phyloP scores from a whole-genome alignment of 2,888 invertebrate genomes.

The Chirona hameri region DNA sequence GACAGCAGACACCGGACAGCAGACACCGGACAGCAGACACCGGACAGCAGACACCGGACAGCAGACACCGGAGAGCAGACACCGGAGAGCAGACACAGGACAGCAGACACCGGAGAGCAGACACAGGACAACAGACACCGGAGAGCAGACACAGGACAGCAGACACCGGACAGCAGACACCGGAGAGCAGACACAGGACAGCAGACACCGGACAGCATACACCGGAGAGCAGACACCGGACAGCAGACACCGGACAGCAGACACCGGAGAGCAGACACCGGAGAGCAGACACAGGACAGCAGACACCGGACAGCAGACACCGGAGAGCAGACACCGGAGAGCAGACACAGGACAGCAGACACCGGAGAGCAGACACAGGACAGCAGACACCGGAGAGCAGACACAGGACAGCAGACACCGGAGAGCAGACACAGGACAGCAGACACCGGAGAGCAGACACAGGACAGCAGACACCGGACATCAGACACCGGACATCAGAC shows the following conservation, averaged over 20 bases:
- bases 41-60: slow-evolving; percentile 24
- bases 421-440: no score
- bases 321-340: no score
- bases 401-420: slow-evolving; percentile 29
- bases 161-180: slow-evolving; percentile 32
- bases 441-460: no score
- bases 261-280: no score
- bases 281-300: background rate
- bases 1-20: background rate
- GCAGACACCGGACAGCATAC: slow-evolving; percentile 32
- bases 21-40: slow-evolving; percentile 23
- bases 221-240: background rate
- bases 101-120: slow-evolving; percentile 30
- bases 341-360: slow-evolving; percentile 7
- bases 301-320: slow-evolving; percentile 32
- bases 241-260: slow-evolving; percentile 31
- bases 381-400: no score
- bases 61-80: background rate
- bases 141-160: background rate
- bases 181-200: background rate
- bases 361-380: slow-evolving; percentile 29
- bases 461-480: slow-evolving; percentile 30
- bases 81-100: background rate
- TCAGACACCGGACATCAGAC: no score
- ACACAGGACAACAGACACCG: no score